Percentiles rank a stretch among this genome's conserved stretches.
Evolutionary conservation across 2,113 vertebrate genomes (phyloP).

Genomic region (Eubucco bourcierii): DNA sequence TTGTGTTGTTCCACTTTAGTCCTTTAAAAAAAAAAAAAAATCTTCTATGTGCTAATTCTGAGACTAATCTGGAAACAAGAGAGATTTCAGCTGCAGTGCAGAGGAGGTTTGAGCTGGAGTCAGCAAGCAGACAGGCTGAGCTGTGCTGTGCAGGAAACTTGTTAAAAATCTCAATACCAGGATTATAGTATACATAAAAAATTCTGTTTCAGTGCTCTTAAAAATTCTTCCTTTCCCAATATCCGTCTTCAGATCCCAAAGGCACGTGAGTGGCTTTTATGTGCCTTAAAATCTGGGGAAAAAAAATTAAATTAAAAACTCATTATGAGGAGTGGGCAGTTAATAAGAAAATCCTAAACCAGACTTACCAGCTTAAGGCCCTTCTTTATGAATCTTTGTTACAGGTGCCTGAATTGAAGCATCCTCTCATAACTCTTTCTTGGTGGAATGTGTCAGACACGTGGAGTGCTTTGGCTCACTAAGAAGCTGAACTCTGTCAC

Average conservation of each 20-base stretch:
- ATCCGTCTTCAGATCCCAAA: neutral
- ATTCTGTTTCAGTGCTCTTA: neutral
- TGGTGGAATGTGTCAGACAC: neutral
- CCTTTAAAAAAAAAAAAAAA: neutral
- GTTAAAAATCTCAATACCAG: neutral
- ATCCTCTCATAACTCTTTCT: neutral
- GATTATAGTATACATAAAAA: neutral
- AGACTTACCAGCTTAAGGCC: slow-evolving; percentile 7
- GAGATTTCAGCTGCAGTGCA: neutral
- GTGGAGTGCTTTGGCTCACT: neutral
- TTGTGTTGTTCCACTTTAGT: neutral
- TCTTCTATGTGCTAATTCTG: neutral
- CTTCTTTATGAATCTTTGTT: slow-evolving; percentile 46
- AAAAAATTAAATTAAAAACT: slow-evolving; percentile 58
- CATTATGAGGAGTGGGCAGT: slow-evolving; percentile 9
- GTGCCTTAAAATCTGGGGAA: slow-evolving; percentile 12
- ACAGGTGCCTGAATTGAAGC: slow-evolving; percentile 12
- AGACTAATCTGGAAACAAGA: slow-evolving; percentile 6
- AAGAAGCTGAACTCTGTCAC: neutral
- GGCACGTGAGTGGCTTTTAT: neutral
- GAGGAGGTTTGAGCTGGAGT: neutral
- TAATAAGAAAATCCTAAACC: slow-evolving; percentile 56
- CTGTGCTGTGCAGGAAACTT: neutral
- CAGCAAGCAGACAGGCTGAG: neutral
- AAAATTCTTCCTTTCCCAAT: neutral